A percentile compares a stretch with the other conserved stretches of the same genome.
Conservation (phyloP, 2,888 invertebrate genomes). For the Leptopilina drosophilae region DNA sequence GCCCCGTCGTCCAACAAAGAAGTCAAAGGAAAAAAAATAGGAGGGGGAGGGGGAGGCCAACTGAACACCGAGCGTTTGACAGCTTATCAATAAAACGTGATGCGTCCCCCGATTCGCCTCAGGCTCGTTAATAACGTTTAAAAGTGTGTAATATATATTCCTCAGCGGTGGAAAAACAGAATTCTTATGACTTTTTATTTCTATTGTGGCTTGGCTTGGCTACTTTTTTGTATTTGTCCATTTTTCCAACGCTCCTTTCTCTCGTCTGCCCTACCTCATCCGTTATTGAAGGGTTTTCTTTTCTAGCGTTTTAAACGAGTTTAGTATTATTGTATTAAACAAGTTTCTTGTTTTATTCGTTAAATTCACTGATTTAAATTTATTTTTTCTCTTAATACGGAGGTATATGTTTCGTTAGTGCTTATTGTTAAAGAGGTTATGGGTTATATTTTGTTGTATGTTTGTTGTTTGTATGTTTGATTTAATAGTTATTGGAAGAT, state of each 20-base stretch:
- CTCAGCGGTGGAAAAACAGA: slow-evolving; percentile 53
- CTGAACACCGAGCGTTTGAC: slow-evolving; percentile 47
- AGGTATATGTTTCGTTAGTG: no score
- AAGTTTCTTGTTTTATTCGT: no score
- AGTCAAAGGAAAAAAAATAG: no score
- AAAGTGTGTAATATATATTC: slow-evolving; percentile 41
- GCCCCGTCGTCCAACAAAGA: slow-evolving; percentile 40
- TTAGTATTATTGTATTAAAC: not conserved
- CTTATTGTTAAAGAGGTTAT: no score
- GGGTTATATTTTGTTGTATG: no score
- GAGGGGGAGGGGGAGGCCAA: slow-evolving; percentile 7
- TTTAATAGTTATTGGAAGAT: no score
- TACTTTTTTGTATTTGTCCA: slow-evolving; percentile 22
- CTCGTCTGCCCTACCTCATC: not conserved
- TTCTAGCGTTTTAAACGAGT: not conserved
- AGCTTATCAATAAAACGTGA: slow-evolving; percentile 52
- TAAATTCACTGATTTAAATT: no score
- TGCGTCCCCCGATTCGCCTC: slow-evolving; percentile 58
- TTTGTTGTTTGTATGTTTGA: no score
- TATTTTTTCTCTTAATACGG: no score
- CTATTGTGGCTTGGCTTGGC: slow-evolving; percentile 14
- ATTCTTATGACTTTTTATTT: slow-evolving; percentile 51
- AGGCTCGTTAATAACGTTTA: slow-evolving; percentile 61
- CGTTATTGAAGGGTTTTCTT: not conserved
- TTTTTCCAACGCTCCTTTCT: slow-evolving; percentile 11